A percentile compares a stretch with the other conserved stretches of the same genome.
Evolutionary conservation across 2,113 vertebrate species (phyloP).

Genomic region (Apodemus sylvaticus): DNA sequence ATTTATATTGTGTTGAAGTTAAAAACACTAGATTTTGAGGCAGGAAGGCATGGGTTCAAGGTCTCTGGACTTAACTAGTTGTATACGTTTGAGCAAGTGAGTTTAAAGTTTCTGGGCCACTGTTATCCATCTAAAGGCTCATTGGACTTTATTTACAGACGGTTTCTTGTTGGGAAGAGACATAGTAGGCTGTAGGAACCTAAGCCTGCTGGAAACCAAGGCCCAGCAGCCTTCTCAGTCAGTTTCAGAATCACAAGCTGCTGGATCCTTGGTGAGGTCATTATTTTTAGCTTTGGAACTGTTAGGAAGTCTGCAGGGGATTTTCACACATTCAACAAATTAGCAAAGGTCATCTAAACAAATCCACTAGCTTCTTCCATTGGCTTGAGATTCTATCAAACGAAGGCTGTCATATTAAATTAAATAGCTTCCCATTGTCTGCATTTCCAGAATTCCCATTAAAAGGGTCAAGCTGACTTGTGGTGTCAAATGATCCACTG

Average conservation of each 20-base stretch:
- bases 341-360: conserved; percentile 79
- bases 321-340: conserved; percentile 68
- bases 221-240: conserved; percentile 35
- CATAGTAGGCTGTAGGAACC: neutral
- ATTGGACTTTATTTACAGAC: neutral
- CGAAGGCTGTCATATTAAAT: conserved; percentile 50
- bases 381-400: conserved; percentile 65
- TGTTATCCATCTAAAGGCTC: neutral
- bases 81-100: neutral
- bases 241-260: conserved; percentile 56
- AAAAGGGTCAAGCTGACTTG: conserved; percentile 15
- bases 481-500: conserved; percentile 7
- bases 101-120: neutral
- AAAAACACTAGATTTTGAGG: neutral
- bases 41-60: neutral
- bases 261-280: conserved; percentile 65
- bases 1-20: neutral
- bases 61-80: neutral
- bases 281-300: conserved; percentile 74
- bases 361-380: conserved; percentile 64
- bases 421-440: conserved; percentile 31
- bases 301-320: conserved; percentile 60
- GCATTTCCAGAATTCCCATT: conserved; percentile 42
- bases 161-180: neutral
- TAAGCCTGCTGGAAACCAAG: neutral